Evolutionary conservation across 2,113 vertebrate species (phyloP), one percentile per base, ranked within the genome.

Genomic region (Hypanus sabinus): DNA sequence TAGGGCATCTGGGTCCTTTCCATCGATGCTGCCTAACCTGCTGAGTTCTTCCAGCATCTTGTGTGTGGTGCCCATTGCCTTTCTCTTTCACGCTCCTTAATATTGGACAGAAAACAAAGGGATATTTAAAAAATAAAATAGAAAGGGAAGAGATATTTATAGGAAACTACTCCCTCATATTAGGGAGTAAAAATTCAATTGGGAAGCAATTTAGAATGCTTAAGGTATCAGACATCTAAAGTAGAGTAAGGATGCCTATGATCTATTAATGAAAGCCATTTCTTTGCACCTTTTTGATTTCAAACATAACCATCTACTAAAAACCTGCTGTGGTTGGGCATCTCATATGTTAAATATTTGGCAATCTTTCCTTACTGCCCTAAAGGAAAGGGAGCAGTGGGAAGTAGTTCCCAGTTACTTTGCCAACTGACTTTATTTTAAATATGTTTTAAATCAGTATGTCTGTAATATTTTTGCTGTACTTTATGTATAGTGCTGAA

Each of bases 201-300:
- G 36, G 73, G 38, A 68, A 71, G 70, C 65, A 73, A 91, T 75
- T 93, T 93, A 30, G 55, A 75, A 73, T 55, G 22, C 9, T 65
- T 38, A 46, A 30, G 68, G 91, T 38, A 55, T 93, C 33, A 38
- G 22, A 93, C 33, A 93, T 55, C 70, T 93, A 55, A 93, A 75
- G 70, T 93, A 38, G 36, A 22, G 46, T 93, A 73, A 73, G 91
- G 33, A 36, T 73, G 90, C 68, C 68, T 92, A 92, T 38, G 91
- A 93, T 93, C 91, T 70, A 75, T 93, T 93, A 93, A 93, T 93
- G 70, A 93, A 93, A 93, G 70, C 91, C 91, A 93, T 73, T 93
- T 93, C 83, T 57, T 93, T 93, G 70, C 65, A 75, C 33, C 91
- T 93, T 90, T n/a, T 93, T 93, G 70, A 93, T 93, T 93, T 93